A percentile compares a stretch with the other conserved stretches of the same genome.
phyloP scores from a whole-genome alignment of 2,113 vertebrate genomes.

The Illadopsis cleaveri region DNA sequence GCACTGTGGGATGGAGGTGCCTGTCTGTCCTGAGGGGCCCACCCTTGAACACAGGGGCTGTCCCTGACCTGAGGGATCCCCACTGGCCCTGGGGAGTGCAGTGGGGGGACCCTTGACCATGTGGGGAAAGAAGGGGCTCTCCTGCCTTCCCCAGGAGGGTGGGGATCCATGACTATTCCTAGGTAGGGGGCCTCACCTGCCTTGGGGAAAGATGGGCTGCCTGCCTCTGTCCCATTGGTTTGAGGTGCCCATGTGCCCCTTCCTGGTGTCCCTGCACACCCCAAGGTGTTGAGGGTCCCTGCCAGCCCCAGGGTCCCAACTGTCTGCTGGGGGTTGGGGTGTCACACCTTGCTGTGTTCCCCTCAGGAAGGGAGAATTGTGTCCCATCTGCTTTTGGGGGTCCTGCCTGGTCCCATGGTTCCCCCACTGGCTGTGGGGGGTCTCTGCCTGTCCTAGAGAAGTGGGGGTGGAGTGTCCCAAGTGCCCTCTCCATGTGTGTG shows the following conservation, averaged over 20 bases:
- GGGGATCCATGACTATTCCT: not conserved
- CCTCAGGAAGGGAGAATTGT: not conserved
- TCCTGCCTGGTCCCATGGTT: not conserved
- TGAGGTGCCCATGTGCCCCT: not conserved
- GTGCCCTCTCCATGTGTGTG: too few relatives aligned
- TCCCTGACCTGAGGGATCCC: not conserved
- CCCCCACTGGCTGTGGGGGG: rapidly evolving
- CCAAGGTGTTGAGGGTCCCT: not conserved
- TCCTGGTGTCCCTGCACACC: not conserved
- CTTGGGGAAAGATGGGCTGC: not conserved
- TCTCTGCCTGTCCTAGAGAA: not conserved
- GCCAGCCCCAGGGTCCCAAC: not conserved
- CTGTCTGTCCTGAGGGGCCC: not conserved
- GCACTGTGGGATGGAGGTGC: not conserved
- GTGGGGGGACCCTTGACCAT: too few relatives aligned
- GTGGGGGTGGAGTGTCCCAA: not conserved
- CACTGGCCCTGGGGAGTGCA: not conserved
- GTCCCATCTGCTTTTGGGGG: not conserved
- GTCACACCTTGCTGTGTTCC: not conserved
- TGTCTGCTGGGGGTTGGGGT: not conserved
- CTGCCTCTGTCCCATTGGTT: not conserved
- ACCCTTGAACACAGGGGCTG: not conserved
- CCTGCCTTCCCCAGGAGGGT: not conserved
- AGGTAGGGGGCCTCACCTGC: too few relatives aligned
- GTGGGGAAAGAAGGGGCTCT: not conserved